Evolutionary conservation across 2,113 vertebrate genomes (phyloP), one percentile per base, ranked within the genome.

Genomic region (Chlorodrepanis virens): DNA sequence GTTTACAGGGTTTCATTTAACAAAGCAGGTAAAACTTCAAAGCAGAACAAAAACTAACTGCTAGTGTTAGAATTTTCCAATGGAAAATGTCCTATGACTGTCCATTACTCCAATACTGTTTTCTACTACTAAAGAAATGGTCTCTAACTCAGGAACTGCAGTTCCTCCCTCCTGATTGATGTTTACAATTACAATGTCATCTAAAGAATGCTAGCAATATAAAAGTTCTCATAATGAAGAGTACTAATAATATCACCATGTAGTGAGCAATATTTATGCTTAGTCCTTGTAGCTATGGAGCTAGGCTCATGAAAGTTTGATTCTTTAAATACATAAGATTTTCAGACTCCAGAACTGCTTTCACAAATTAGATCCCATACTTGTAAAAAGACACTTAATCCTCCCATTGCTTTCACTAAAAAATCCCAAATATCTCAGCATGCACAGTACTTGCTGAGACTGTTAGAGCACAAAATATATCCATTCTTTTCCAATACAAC

Each of bases 231-330:
- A 60, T 52, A 77, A 87, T 33, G 68, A 96, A 59, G 23, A 75
- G n/a, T 57, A 87, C 52, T 93, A 89, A 81, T 83, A 90, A 88
- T 87, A 95, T 60, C 76, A 68, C 53, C 45, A 53, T 8, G 45
- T n/a, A 89, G 65, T 53, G 71, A 45, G 37, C n/a, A 74, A 50
- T n/a, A 50, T 89, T 84, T 75, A 56, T 49, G 45, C 57, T 86
- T 68, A 75, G 57, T 68, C 69, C 91, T 83, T 71, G 69, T 90
- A 83, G 83, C 80, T 94, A 88, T 54, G 81, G 60, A 94, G 69
- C 52, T 53, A 27, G 37, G 35, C 42, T 78, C 40, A 53, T 10
- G 9, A 33, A 78, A 81, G 35, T 78, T 87, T n/a, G 31, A 84
- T 71, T 88, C 56, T 60, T 84, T 80, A 80, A 90, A 93, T 63